Evolutionary conservation across 2,888 invertebrate species (phyloP).

Genomic region (Meiosimyza decipiens): DNA sequence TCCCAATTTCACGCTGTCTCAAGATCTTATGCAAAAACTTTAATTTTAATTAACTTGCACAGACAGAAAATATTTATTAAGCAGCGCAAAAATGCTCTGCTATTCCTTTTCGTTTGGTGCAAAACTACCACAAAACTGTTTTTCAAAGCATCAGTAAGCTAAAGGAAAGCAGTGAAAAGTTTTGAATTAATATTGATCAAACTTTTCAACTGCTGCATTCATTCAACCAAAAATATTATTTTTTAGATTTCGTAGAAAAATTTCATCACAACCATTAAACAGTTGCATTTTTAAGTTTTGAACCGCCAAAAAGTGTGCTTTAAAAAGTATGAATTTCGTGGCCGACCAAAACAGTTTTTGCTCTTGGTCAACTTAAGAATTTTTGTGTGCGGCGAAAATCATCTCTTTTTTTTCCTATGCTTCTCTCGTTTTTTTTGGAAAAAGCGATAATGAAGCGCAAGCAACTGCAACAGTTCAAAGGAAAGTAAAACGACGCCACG

Average conservation of each 20-base stretch:
- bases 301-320: neutral
- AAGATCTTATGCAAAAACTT: too few species aligned
- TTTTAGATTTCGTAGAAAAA: neutral
- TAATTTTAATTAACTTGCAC: too few species aligned
- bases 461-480: constrained; percentile 27
- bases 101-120: too few species aligned
- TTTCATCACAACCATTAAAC: neutral
- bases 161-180: neutral
- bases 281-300: neutral
- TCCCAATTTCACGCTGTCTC: too few species aligned
- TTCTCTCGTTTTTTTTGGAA: neutral
- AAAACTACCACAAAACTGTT: too few species aligned
- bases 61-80: too few species aligned
- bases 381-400: neutral
- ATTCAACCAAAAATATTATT: constrained; percentile 4
- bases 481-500: neutral
- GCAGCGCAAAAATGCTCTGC: too few species aligned
- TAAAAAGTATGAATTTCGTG: constrained; percentile 10
- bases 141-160: neutral
- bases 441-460: constrained; percentile 25
- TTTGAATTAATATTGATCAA: constrained; percentile 19
- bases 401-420: neutral
- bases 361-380: neutral
- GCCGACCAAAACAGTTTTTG: neutral
- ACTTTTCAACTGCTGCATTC: constrained; percentile 8